Evolutionary conservation across 1,140 invertebrate species (phyloP), one percentile per base, ranked within the genome.

Genomic region (Magallana ariakensis): DNA sequence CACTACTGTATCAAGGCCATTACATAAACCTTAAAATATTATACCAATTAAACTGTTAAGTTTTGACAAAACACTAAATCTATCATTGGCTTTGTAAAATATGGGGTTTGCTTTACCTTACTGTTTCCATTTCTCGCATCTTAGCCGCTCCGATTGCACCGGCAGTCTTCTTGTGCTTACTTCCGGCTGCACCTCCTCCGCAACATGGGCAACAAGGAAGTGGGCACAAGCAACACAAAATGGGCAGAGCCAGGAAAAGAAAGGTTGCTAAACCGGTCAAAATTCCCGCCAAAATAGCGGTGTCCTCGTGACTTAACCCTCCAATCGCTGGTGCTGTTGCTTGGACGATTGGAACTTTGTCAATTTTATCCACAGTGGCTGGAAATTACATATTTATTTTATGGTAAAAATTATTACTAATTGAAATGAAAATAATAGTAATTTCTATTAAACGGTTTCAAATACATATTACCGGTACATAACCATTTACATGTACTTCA

Each of bases 181-280:
- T 26, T 2, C 53, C 62, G 3, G 66, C 83, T 62, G 55, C 87
- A 10, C 82, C 85, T 8, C 82, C 85, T 7, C 85, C 83, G 19
- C 82, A 66, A 62, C 82, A 84, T 33, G 62, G 83, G 33, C 54
- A 70, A 54, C 85, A 85, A 1, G 85, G 85, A 62, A 83, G 80
- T 10, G 87, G 87, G 56, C 87, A 88, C 10, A 88, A 58, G 46
- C 87, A 88, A 33, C 87, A 88, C 13, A 88, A 46, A 7, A 88
- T 81, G 13, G 87, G 87, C 15, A 88, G 81, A 4, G 87, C 87
- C 7, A 88, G 83, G 56, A 88, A 88, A 3, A 88, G 56, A 46
- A 88, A 88, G 26, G 87, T 88, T 3, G 87, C 87, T 19, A 88
- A 58, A 11, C 87, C 87, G 10, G 87, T 85, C n/a, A 88, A 56